Percentiles rank a stretch among this genome's conserved stretches.
These are phyloP conservation scores for Malurus leucopterus DNA, from an alignment of 2,797 vertebrate species.

Conservation along the genomic window DNA sequence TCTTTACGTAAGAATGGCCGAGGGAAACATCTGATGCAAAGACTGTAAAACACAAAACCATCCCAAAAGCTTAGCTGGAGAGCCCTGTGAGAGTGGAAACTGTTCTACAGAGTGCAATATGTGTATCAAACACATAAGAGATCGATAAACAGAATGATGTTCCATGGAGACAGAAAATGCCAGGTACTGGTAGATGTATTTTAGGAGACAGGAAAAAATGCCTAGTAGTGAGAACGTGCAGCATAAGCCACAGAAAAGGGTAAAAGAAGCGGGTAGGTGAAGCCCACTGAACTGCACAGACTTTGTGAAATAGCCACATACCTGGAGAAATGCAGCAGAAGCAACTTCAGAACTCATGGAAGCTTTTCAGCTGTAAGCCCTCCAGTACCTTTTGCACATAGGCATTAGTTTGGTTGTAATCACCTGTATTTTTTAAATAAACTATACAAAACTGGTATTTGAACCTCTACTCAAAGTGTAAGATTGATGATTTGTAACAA, in stretches of 20 bases:
- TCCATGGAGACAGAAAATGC: rapidly evolving
- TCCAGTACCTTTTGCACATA: neutral
- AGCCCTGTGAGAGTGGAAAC: neutral
- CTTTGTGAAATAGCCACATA: neutral
- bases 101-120: neutral
- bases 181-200: neutral
- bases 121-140: neutral
- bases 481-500: neutral
- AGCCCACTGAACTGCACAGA: neutral
- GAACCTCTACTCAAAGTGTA: neutral
- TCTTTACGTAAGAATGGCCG: neutral
- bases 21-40: neutral
- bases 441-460: neutral
- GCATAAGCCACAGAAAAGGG: neutral
- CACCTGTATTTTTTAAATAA: neutral
- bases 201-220: neutral
- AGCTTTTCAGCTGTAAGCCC: neutral
- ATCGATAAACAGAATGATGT: neutral
- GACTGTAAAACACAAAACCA: neutral
- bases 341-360: neutral
- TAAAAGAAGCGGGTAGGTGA: neutral
- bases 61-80: neutral
- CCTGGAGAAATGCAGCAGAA: neutral
- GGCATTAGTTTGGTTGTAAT: neutral
- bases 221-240: neutral